Percentiles rank a stretch among this genome's conserved stretches.
These are phyloP conservation scores for Mastacembelus armatus DNA, from an alignment of 2,797 vertebrate species.

Conservation along the genomic window DNA sequence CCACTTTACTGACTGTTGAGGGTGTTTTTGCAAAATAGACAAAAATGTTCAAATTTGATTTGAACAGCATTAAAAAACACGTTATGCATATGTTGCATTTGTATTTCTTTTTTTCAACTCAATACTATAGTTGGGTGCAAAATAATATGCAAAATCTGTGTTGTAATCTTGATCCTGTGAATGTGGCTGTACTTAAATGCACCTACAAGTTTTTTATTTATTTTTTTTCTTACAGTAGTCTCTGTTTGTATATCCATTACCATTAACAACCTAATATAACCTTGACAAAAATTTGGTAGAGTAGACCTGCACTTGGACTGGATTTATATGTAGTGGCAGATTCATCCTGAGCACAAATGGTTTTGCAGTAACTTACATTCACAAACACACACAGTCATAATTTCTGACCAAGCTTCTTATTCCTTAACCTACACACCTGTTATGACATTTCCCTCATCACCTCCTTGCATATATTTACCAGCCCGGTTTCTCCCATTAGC, in stretches of 20 bases:
- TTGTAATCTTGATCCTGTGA: neutral
- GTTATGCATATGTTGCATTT: neutral
- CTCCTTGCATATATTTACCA: no score
- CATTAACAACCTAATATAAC: neutral
- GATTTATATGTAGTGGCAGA: no score
- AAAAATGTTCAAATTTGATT: neutral
- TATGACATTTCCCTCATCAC: no score
- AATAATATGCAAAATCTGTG: no score
- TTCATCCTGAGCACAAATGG: neutral
- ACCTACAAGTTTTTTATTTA: no score
- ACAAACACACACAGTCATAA: neutral
- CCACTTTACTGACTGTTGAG: slow-evolving; percentile 30
- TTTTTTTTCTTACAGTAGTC: no score
- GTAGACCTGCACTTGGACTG: no score
- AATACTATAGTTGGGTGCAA: no score
- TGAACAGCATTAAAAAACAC: neutral
- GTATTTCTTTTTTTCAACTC: neutral
- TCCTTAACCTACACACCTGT: no score
- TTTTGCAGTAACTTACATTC: neutral
- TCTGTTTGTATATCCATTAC: neutral
- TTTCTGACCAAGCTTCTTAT: no score
- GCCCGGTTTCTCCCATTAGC: no score
- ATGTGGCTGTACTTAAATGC: no score
- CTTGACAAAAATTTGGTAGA: neutral
- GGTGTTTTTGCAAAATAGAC: slow-evolving; percentile 14